Percentiles rank a stretch among this genome's conserved stretches.
Evolutionary conservation across 1,140 invertebrate genomes (phyloP).

Genomic region (Samia ricini): DNA sequence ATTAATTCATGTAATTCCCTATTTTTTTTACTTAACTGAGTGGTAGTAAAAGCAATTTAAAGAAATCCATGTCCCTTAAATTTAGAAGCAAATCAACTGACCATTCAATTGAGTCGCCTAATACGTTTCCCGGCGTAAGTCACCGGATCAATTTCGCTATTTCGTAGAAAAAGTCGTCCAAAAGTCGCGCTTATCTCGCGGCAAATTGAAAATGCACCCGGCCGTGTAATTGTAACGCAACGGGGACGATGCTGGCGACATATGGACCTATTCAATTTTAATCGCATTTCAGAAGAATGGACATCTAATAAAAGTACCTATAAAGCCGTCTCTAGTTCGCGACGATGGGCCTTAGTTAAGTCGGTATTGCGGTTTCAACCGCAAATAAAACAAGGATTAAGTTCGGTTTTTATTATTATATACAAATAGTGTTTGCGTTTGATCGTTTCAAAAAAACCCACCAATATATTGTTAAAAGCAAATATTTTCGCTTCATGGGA

Average conservation of each 20-base stretch:
- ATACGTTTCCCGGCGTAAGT: slow-evolving; percentile 56
- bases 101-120: slow-evolving; percentile 58
- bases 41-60: not conserved
- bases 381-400: slow-evolving; percentile 39
- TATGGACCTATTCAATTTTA: slow-evolving; percentile 76
- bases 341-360: slow-evolving; percentile 54
- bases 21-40: not conserved
- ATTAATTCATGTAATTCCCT: slow-evolving; percentile 4
- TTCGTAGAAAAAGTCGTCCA: slow-evolving; percentile 69
- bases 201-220: slow-evolving; percentile 75
- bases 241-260: slow-evolving; percentile 56
- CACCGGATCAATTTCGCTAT: slow-evolving; percentile 71
- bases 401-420: slow-evolving; percentile 53
- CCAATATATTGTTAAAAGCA: slow-evolving; percentile 37
- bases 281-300: slow-evolving; percentile 76
- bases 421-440: slow-evolving; percentile 62
- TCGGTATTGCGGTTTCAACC: slow-evolving; percentile 64
- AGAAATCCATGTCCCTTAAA: slow-evolving; percentile 22
- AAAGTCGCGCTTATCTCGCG: slow-evolving; percentile 71
- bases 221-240: slow-evolving; percentile 74
- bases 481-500: slow-evolving; percentile 38
- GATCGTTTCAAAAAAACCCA: slow-evolving; percentile 65
- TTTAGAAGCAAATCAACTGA: slow-evolving; percentile 59
- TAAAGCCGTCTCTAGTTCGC: slow-evolving; percentile 57
- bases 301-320: slow-evolving; percentile 69